Conservation (phyloP, 2,113 vertebrate genomes). For the Xiphorhynchus elegans region DNA sequence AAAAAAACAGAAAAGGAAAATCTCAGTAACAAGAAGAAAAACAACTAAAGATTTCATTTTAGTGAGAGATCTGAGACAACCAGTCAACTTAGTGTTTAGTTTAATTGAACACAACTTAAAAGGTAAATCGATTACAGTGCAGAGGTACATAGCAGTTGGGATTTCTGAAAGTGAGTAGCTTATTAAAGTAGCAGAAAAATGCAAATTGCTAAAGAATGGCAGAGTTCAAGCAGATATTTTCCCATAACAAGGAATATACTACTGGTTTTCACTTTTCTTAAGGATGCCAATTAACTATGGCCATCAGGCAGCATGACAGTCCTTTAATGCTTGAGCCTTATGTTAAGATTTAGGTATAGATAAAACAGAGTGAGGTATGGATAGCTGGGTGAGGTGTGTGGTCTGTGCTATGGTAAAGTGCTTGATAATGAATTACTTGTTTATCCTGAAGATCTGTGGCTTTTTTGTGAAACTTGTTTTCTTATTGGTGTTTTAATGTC, state of each 20-base stretch:
- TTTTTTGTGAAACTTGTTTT: not conserved
- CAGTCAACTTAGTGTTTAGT: not conserved
- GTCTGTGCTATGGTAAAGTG: not conserved
- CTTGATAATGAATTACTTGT: not conserved
- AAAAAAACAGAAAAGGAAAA: not conserved
- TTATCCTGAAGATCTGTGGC: not conserved
- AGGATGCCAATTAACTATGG: not conserved
- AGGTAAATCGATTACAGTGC: not conserved
- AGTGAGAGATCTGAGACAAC: not conserved
- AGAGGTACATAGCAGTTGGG: not conserved
- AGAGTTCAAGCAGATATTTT: not conserved
- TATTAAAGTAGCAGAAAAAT: not conserved
- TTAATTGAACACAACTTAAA: not conserved
- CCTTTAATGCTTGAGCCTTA: not conserved
- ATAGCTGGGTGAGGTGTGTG: not conserved
- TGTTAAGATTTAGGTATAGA: not conserved
- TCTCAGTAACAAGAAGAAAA: not conserved
- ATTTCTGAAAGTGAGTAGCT: not conserved
- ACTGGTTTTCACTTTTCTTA: not conserved
- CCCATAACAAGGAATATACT: not conserved
- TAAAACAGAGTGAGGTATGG: not conserved
- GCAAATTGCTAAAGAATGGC: not conserved
- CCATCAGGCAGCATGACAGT: not conserved
- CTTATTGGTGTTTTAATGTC: not conserved
- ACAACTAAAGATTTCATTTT: fast-evolving